Base-by-base conservation (phyloP, 1,140 invertebrate species). In the Drosophila littoralis region DNA sequence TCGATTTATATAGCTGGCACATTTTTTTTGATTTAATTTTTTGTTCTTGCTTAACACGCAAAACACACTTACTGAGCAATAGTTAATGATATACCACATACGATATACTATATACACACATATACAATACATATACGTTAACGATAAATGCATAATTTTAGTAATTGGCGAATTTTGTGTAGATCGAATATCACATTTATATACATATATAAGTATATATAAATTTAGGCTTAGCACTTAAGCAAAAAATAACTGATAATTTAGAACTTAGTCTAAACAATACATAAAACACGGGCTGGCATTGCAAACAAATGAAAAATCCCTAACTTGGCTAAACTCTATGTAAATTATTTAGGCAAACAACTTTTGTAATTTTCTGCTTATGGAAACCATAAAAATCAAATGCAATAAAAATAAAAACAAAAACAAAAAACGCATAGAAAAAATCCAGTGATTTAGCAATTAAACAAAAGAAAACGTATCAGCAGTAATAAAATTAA, bases 81-180 rank as follows among this genome's bases (percentile, higher is more conserved):
- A 89, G 80, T 84, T 84, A 79, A 77, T 70, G 78, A 83, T 72
- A 76, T 72, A 75, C 58, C 43, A 67, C 40, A 86, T 66, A 77
- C 54, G 43, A 78, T 65, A 75, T 68, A 64, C 38, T 46, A 59
- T 52, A 75, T 73, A 69, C 12, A 60, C 9, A 75, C 22, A 75
- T 60, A 76, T 82, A 77, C 63, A 70, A 80, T 65, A 74, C 60
- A 61, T 22, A 28, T 60, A 73, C 55, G 58, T 46, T 51, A 75
- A 78, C 72, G 67, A 82, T 68, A 79, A 73, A 67, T 76, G 72
- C 63, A 89, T 88, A 88, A 82, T 79, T 82, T 88, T 88, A 88
- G 83, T 83, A 84, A 88, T 88, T 88, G 83, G 83, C 83, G 83
- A 88, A 88, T 89, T 88, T 89, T 89, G 84, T 84, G 79, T 86